These are phyloP conservation scores for Diarsia rubi DNA, from an alignment of 2,888 invertebrate genomes.

Conservation along the genomic window DNA sequence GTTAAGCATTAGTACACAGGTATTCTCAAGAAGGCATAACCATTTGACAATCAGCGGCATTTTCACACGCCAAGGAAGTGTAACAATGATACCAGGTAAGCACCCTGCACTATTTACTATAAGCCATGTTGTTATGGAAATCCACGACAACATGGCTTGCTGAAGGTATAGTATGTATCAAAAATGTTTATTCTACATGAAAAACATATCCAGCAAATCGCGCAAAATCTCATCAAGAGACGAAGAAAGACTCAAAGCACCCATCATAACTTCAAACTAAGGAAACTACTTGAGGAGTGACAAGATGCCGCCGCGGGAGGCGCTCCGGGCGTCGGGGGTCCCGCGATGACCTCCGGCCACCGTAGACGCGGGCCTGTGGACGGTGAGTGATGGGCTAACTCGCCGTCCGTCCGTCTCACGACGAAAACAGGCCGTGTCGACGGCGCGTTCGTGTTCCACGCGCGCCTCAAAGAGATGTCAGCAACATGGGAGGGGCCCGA, in stretches of 20 bases:
- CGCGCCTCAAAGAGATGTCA: no score
- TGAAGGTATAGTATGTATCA: not conserved
- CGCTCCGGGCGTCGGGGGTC: no score
- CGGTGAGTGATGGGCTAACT: no score
- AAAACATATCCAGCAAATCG: not conserved
- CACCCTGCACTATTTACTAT: conserved; percentile 3
- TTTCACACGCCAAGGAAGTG: conserved; percentile 25
- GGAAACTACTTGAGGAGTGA: not conserved
- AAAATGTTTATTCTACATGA: not conserved
- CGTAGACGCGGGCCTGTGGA: no score
- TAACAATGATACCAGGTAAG: conserved; percentile 36
- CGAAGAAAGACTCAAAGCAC: not conserved
- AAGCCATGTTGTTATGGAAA: not conserved
- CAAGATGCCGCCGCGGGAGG: no score
- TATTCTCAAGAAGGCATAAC: conserved; percentile 34
- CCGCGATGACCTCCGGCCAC: no score
- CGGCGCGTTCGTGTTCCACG: no score
- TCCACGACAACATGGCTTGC: no score
- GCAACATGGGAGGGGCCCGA: no score
- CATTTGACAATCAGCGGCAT: conserved; percentile 12
- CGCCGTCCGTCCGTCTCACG: no score
- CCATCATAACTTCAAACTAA: not conserved
- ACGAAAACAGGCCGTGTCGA: no score
- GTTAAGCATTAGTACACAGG: conserved; percentile 7
- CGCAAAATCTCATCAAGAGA: not conserved